A percentile compares a stretch with the other conserved stretches of the same genome.
phyloP scores from a whole-genome alignment of 2,113 vertebrate genomes.

The Sebastes fasciatus region DNA sequence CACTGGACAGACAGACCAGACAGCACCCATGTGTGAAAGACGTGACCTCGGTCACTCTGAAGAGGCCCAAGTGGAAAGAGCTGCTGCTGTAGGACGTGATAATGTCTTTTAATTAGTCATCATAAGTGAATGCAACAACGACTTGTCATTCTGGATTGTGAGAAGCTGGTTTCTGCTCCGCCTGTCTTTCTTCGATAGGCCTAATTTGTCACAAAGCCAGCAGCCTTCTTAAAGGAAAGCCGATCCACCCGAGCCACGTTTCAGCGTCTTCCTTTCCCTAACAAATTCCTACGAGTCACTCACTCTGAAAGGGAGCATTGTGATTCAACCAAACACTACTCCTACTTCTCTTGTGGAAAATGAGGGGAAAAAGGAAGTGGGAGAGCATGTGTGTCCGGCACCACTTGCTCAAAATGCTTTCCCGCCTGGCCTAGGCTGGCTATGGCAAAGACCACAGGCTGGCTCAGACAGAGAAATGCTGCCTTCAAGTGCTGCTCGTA shows the following conservation, averaged over 20 bases:
- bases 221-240: slow-evolving; percentile 53
- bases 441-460: slow-evolving; percentile 34
- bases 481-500: slow-evolving; percentile 37
- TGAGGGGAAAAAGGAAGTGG: slow-evolving; percentile 51
- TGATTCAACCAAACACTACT: slow-evolving; percentile 66
- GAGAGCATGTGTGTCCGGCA: slow-evolving; percentile 37
- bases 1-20: slow-evolving; percentile 55
- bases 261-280: slow-evolving; percentile 67
- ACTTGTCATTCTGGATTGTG: slow-evolving; percentile 27
- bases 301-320: slow-evolving; percentile 83
- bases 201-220: slow-evolving; percentile 53
- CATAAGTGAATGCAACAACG: slow-evolving; percentile 17
- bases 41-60: slow-evolving; percentile 66
- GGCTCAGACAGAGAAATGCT: slow-evolving; percentile 35
- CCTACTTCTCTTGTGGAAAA: slow-evolving; percentile 58
- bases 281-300: slow-evolving; percentile 79
- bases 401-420: slow-evolving; percentile 54
- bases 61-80: slow-evolving; percentile 38
- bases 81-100: slow-evolving; percentile 29
- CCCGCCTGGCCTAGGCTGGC: slow-evolving; percentile 50
- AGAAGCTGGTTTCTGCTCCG: not conserved
- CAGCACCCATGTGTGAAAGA: slow-evolving; percentile 73
- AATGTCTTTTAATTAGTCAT: slow-evolving; percentile 50
- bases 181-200: slow-evolving; percentile 34
- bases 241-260: slow-evolving; percentile 71